phyloP scores from a whole-genome alignment of 2,113 vertebrate species.

The Nestor notabilis region DNA sequence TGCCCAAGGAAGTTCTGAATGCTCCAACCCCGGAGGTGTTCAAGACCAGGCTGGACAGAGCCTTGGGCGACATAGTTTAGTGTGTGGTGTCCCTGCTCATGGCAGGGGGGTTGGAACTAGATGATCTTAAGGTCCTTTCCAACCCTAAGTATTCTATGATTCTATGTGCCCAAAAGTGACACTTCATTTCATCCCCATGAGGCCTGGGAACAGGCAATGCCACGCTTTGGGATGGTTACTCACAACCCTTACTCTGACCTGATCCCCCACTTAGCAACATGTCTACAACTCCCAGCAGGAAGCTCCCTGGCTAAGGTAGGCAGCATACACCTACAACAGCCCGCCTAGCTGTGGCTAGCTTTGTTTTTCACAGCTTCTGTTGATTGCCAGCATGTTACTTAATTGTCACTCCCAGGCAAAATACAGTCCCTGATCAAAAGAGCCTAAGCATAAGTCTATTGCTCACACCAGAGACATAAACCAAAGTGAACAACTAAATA shows the following conservation, averaged over 20 bases:
- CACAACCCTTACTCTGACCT: not conserved
- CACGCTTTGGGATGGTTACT: not conserved
- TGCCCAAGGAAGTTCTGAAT: too few relatives aligned
- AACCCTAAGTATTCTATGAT: too few relatives aligned
- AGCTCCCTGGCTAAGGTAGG: not conserved
- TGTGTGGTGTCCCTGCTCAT: too few relatives aligned
- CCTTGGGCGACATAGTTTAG: too few relatives aligned
- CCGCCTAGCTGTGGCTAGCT: not conserved
- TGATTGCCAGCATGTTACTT: not conserved
- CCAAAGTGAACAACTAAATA: not conserved
- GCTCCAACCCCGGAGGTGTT: too few relatives aligned
- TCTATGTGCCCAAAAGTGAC: not conserved
- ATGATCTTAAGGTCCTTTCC: too few relatives aligned
- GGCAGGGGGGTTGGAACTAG: too few relatives aligned
- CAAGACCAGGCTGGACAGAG: too few relatives aligned
- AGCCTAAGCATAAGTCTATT: not conserved
- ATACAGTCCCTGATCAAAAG: not conserved
- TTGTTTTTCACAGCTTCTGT: not conserved
- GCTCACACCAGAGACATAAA: not conserved
- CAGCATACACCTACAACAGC: not conserved
- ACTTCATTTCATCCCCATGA: accelerated
- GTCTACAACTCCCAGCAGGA: not conserved
- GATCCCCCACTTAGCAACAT: not conserved
- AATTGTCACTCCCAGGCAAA: not conserved
- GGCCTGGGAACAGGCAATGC: not conserved